Evolutionary conservation across 2,888 invertebrate genomes (phyloP).

Genomic region (Chaitophorus viminalis): DNA sequence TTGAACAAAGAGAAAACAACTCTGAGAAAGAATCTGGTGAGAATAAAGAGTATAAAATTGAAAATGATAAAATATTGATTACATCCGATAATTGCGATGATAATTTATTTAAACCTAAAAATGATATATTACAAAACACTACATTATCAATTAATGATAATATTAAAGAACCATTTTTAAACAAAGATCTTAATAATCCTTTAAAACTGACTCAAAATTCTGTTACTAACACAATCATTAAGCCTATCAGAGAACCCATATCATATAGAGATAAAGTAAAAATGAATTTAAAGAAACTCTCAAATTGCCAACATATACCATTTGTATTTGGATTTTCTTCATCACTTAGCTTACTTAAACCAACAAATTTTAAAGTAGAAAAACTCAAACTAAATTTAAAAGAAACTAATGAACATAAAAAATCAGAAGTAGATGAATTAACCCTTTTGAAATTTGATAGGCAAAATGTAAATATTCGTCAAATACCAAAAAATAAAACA

Average conservation of each 20-base stretch:
- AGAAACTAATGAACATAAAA: neutral
- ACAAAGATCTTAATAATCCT: neutral
- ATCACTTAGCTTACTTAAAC: slow-evolving; percentile 1
- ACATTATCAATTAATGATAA: neutral
- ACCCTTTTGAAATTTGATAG: slow-evolving; percentile 7
- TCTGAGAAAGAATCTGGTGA: neutral
- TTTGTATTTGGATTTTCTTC: slow-evolving; percentile 43
- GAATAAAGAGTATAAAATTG: neutral
- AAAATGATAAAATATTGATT: neutral
- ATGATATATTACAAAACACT: neutral
- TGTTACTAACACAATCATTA: neutral
- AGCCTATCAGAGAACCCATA: neutral
- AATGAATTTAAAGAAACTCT: slow-evolving; percentile 54
- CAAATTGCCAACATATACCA: slow-evolving; percentile 27
- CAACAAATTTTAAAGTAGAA: neutral
- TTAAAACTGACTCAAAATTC: neutral
- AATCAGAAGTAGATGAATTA: slow-evolving; percentile 7
- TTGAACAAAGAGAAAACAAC: neutral
- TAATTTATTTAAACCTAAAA: neutral
- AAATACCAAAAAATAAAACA: neutral
- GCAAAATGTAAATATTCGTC: neutral
- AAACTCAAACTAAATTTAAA: neutral
- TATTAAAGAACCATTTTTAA: neutral
- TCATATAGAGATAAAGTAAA: slow-evolving; percentile 54
- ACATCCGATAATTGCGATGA: neutral